Conservation (phyloP, 1,140 invertebrate species). For the Anoplolepis gracilipes region DNA sequence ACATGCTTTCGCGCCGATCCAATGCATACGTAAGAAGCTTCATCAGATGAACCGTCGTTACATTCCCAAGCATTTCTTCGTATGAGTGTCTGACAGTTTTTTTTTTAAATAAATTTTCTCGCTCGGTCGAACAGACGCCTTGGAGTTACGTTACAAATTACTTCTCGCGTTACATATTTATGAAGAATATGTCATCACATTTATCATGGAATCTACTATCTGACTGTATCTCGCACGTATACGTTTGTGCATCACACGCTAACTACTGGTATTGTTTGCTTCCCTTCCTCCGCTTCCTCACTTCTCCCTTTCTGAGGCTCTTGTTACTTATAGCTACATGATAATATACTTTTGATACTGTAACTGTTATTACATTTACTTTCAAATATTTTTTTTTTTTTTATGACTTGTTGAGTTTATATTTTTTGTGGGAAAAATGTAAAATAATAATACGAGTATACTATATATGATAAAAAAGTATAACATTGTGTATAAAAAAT, state of each 20-base stretch:
- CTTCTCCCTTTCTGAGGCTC: no score
- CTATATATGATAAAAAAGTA: no score
- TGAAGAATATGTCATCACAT: constrained; percentile 39
- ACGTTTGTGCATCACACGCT: constrained; percentile 5
- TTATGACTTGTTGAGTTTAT: not conserved
- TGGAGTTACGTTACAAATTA: constrained; percentile 44
- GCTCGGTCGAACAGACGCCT: constrained; percentile 27
- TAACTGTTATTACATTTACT: not conserved
- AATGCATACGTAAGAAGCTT: constrained; percentile 53
- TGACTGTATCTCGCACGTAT: constrained; percentile 3
- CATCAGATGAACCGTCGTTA: constrained; percentile 31
- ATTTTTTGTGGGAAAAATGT: not conserved
- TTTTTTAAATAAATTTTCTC: constrained; percentile 52
- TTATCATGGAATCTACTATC: constrained; percentile 41
- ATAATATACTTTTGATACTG: not conserved
- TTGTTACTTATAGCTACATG: no score
- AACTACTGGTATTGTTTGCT: constrained; percentile 1
- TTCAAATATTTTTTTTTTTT: not conserved
- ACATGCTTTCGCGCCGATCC: constrained; percentile 22
- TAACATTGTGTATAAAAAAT: not conserved
- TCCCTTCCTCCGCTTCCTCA: no score
- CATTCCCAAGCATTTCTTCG: constrained; percentile 12
- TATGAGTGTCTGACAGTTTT: constrained; percentile 19
- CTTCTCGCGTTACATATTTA: constrained; percentile 50
- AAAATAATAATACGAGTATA: no score